Evolutionary conservation across 2,888 invertebrate species (phyloP), one percentile per base, ranked within the genome.

Genomic region (Abrostola tripartita): DNA sequence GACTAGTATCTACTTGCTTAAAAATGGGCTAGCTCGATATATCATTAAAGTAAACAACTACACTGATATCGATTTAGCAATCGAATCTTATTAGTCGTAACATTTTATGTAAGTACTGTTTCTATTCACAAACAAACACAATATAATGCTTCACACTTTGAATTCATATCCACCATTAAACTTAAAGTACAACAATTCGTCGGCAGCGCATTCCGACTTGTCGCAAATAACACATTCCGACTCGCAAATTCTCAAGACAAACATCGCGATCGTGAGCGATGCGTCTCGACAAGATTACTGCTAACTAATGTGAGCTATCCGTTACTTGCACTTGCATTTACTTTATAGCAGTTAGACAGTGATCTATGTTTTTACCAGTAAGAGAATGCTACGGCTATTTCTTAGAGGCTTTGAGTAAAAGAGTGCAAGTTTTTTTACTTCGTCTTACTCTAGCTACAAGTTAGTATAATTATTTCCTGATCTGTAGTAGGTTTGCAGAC

Each of bases 161-260:
- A 24, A 24, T 24, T 24, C 24, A 24, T 24, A 24, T 24, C 24
- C 24, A 24, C 24, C 4, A 24, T 24, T 24, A 24, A 24, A 24
- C 56, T 59, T 11, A 74, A 74, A 74, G 61, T 14, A 42, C n/a
- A 58, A 69, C 70, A 56, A 70, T 71, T 71, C 64, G 59, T 71
- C 38, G 53, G 52, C 76, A 56, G 37, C 35, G 52, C n/a, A 36
- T 42, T 14, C 14, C 42, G 62, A 24, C 44, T 9, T 24, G 24
- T 47, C 44, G 44, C 44, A 47, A 24, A 24, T 41, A 24, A n/a
- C 44, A 24, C 41, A 14, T 11, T 24, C 24, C 40, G 36, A 58
- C 54, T 49, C 49, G 47, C 59, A 60, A 70, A 75, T 64, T 75
- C 56, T 71, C 64, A 55, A 62, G 62, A 42, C 58, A 71, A 75